Percentiles rank a stretch among this genome's conserved stretches.
These are phyloP conservation scores for Glaucopsyche alexis DNA, from an alignment of 2,888 invertebrate species.

Conservation along the genomic window DNA sequence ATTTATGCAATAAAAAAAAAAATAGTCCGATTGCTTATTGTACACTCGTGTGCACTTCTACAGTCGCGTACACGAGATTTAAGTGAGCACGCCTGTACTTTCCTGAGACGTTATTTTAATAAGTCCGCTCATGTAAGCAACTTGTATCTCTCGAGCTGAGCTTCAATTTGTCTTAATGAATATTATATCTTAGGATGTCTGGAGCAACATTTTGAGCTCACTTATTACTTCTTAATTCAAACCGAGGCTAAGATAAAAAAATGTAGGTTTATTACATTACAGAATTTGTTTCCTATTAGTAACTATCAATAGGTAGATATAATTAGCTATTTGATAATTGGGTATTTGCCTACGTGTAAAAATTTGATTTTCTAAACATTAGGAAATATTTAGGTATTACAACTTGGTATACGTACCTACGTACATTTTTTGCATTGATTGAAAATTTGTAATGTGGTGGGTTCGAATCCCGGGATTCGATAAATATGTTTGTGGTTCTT, in stretches of 20 bases:
- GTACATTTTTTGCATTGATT: too few relatives aligned
- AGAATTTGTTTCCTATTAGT: neutral
- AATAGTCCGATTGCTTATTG: too few relatives aligned
- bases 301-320: too few relatives aligned
- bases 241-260: neutral
- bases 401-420: too few relatives aligned
- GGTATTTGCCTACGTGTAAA: too few relatives aligned
- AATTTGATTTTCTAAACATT: too few relatives aligned
- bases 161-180: conserved; percentile 15
- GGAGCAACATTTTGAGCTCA: neutral
- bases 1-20: too few relatives aligned
- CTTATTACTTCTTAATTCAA: conserved; percentile 8
- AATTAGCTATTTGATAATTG: too few relatives aligned
- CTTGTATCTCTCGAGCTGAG: neutral
- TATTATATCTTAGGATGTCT: conserved; percentile 7
- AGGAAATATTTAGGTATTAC: too few relatives aligned
- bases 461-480: too few relatives aligned
- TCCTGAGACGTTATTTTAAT: neutral
- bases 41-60: neutral
- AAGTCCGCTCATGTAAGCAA: conserved; percentile 2
- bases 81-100: neutral
- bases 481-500: too few relatives aligned
- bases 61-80: neutral
- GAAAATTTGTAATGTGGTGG: too few relatives aligned
- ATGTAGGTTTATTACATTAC: neutral